Conservation (phyloP, 2,888 invertebrate species). For the Ochropleura plecta region DNA sequence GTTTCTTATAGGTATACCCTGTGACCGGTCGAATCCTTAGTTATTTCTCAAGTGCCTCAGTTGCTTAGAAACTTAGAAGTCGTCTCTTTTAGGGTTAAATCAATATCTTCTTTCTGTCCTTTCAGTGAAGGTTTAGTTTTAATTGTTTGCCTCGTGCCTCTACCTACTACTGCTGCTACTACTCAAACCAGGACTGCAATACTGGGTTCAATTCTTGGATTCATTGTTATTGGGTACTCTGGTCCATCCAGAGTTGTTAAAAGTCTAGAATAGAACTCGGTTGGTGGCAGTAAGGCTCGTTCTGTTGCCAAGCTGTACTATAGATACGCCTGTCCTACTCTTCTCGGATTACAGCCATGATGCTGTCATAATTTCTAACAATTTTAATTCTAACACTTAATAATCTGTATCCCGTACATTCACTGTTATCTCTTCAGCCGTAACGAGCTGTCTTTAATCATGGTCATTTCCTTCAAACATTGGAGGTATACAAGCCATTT, state of each 20-base stretch:
- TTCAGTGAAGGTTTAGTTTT: neutral
- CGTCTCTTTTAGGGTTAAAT: neutral
- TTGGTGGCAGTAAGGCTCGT: neutral
- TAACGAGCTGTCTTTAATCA: conserved; percentile 39
- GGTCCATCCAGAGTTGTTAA: neutral
- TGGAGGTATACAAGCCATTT: conserved; percentile 31
- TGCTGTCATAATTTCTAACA: conserved; percentile 9
- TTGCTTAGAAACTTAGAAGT: neutral
- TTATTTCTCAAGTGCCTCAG: neutral
- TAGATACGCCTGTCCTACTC: neutral
- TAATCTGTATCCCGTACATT: conserved; percentile 10
- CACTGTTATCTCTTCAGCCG: conserved; percentile 35
- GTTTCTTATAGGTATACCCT: neutral
- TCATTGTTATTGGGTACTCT: neutral
- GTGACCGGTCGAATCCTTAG: neutral
- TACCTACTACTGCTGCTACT: neutral
- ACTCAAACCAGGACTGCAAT: neutral
- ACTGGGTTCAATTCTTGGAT: neutral
- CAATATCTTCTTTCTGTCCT: neutral
- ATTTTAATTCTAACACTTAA: conserved; percentile 16
- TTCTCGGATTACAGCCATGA: neutral
- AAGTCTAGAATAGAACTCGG: neutral
- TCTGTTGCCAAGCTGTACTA: neutral
- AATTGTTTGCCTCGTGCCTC: neutral
- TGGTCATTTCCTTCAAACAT: conserved; percentile 33